These are phyloP conservation scores for Sylvicola fuscatus DNA, from an alignment of 2,888 invertebrate species.

Conservation along the genomic window DNA sequence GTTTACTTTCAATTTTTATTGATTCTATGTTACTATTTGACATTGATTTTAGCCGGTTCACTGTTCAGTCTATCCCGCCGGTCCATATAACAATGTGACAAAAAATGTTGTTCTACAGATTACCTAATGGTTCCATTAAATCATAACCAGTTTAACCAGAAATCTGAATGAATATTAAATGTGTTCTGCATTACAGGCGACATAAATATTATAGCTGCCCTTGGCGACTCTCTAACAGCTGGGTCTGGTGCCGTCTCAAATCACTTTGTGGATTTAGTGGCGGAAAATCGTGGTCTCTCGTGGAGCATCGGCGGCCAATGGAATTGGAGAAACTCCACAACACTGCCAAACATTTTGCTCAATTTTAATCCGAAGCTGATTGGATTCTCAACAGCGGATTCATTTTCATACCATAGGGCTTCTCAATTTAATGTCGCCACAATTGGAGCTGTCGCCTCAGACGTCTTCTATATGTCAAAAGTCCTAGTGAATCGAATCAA, in stretches of 20 bases:
- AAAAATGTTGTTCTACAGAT: too few species aligned
- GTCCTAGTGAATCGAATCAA: conserved; percentile 27
- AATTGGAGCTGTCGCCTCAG: conserved; percentile 27
- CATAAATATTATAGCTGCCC: conserved; percentile 30
- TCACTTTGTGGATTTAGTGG: conserved; percentile 19
- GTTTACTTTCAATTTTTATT: too few species aligned
- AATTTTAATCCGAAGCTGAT: conserved; percentile 34
- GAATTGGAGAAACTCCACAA: conserved; percentile 26
- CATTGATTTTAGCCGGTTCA: too few species aligned
- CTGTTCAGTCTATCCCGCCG: too few species aligned
- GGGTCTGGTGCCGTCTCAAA: conserved; percentile 27
- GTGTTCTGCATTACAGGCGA: conserved; percentile 25
- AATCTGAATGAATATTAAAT: not conserved
- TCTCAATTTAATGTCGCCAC: conserved; percentile 34
- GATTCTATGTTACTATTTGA: too few species aligned
- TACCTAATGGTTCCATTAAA: too few species aligned
- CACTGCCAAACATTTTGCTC: conserved; percentile 31
- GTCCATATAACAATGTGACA: too few species aligned
- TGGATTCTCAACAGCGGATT: conserved; percentile 30
- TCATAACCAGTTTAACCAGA: too few species aligned
- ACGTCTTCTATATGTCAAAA: conserved; percentile 30
- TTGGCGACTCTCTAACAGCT: conserved; percentile 33
- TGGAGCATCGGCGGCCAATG: conserved; percentile 25
- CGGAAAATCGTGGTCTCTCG: conserved; percentile 23
- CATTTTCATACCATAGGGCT: conserved; percentile 16